Percentiles rank a stretch among this genome's conserved stretches.
Conservation (phyloP, 1,140 invertebrate genomes). For the Anoplophora glabripennis region DNA sequence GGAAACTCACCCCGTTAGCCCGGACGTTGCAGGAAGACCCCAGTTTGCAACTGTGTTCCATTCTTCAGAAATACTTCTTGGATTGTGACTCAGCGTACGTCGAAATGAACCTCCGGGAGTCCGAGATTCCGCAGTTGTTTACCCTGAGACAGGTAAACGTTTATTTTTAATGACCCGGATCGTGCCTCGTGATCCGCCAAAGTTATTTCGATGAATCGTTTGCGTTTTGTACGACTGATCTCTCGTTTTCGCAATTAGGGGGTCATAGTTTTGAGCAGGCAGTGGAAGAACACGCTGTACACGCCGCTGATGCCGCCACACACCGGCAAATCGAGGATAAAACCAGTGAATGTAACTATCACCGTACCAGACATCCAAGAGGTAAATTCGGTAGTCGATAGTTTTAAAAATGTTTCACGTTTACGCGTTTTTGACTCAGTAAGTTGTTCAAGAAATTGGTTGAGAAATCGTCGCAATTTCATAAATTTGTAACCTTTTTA, state of each 20-base stretch:
- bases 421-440: too few species aligned
- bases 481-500: too few species aligned
- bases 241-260: slow-evolving; percentile 57
- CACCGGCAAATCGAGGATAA: slow-evolving; percentile 81
- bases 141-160: slow-evolving; percentile 74
- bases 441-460: too few species aligned
- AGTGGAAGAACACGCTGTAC: slow-evolving; percentile 96
- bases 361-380: slow-evolving; percentile 79
- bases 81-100: slow-evolving; percentile 71
- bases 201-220: neutral
- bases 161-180: neutral
- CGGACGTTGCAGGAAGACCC: slow-evolving; percentile 94
- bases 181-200: neutral
- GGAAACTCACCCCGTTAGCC: slow-evolving; percentile 81
- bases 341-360: slow-evolving; percentile 85
- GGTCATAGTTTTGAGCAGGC: slow-evolving; percentile 86
- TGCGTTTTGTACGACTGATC: slow-evolving; percentile 20
- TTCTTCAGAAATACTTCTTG: slow-evolving; percentile 82
- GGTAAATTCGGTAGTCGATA: slow-evolving; percentile 48
- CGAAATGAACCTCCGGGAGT: slow-evolving; percentile 79
- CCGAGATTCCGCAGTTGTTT: slow-evolving; percentile 80
- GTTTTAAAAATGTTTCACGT: too few species aligned
- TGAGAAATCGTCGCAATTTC: too few species aligned
- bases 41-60: slow-evolving; percentile 88
- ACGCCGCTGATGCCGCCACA: slow-evolving; percentile 88